Conservation (phyloP, 2,888 invertebrate species). For the Lithophane ornitopus region DNA sequence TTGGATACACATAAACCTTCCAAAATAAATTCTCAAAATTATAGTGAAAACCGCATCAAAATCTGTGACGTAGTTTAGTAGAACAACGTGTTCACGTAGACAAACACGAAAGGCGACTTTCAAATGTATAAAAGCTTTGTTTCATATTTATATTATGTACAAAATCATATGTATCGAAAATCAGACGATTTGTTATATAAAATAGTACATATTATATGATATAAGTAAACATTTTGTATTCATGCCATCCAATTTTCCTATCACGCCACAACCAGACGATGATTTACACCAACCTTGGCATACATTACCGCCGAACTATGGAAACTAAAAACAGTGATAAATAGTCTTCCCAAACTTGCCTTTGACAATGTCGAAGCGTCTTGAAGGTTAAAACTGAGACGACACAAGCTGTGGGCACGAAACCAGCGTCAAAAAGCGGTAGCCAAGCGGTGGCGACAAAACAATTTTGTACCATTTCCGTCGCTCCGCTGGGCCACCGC, state of each 20-base stretch:
- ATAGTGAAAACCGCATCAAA: too few species aligned
- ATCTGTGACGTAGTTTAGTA: too few species aligned
- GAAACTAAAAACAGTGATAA: slow-evolving; percentile 60
- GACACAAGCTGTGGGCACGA: neutral
- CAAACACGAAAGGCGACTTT: too few species aligned
- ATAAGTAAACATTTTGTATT: slow-evolving; percentile 8
- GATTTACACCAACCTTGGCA: slow-evolving; percentile 73
- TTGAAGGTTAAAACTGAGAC: slow-evolving; percentile 40
- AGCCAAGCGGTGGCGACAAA: too few species aligned
- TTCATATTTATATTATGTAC: neutral
- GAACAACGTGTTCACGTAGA: too few species aligned
- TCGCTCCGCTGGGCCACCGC: too few species aligned
- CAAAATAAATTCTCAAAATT: too few species aligned
- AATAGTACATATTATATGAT: neutral
- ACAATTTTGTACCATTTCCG: too few species aligned
- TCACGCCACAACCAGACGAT: slow-evolving; percentile 57
- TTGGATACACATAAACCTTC: too few species aligned
- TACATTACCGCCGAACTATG: slow-evolving; percentile 69
- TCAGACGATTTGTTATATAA: neutral
- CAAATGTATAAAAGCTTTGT: neutral
- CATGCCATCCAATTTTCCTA: slow-evolving; percentile 37
- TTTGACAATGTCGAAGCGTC: slow-evolving; percentile 55
- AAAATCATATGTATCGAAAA: too few species aligned
- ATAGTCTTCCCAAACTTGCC: slow-evolving; percentile 50
- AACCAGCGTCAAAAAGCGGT: too few species aligned